These are phyloP conservation scores for Lophotriccus pileatus DNA, from an alignment of 2,797 vertebrate genomes.

Conservation along the genomic window DNA sequence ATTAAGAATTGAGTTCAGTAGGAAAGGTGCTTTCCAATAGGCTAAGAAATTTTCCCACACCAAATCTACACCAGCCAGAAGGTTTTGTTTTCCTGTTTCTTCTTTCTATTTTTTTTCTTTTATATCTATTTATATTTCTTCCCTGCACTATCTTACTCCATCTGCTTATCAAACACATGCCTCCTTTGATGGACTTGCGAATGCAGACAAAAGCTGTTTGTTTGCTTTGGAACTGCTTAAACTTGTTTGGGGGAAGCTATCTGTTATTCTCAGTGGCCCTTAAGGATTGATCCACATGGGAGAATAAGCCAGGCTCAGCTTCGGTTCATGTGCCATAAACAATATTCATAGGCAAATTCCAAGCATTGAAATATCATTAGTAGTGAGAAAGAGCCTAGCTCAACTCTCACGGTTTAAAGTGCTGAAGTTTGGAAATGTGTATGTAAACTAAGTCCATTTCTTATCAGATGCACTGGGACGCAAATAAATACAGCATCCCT, in stretches of 20 bases:
- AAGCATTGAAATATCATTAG: constrained; percentile 25
- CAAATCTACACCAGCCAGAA: not conserved
- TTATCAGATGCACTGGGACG: constrained; percentile 36
- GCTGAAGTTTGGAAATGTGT: not conserved
- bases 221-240: constrained; percentile 40
- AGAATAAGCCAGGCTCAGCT: constrained; percentile 13
- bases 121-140: not conserved
- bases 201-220: constrained; percentile 25
- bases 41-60: not conserved
- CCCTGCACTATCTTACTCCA: not conserved
- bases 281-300: not conserved
- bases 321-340: not conserved
- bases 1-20: not conserved
- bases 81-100: not conserved
- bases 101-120: not conserved
- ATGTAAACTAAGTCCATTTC: constrained; percentile 5
- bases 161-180: not conserved
- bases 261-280: not conserved
- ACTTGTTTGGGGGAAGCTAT: not conserved
- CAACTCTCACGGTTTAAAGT: constrained; percentile 29
- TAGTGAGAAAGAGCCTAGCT: constrained; percentile 30
- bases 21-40: not conserved
- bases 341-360: constrained; percentile 46
- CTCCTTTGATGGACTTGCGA: not conserved
- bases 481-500: constrained; percentile 52